phyloP scores from a whole-genome alignment of 2,888 invertebrate genomes.

The Euzophera pinguis region DNA sequence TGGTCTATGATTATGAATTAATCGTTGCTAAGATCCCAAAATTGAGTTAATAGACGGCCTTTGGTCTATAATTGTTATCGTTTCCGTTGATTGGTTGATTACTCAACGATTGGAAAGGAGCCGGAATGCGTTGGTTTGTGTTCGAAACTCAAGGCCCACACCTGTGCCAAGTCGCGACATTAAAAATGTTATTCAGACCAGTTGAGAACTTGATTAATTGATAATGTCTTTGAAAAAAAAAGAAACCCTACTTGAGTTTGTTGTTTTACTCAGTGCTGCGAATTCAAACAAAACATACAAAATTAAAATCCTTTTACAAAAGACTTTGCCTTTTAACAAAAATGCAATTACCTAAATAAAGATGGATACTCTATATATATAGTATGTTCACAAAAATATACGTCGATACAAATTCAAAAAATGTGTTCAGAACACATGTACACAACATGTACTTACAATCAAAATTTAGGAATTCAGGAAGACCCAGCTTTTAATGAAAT shows the following conservation, averaged over 20 bases:
- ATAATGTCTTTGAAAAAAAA: constrained; percentile 18
- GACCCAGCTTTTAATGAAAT: too few relatives aligned
- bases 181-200: constrained; percentile 43
- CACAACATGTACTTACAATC: too few relatives aligned
- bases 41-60: constrained; percentile 31
- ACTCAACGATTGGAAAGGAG: constrained; percentile 67
- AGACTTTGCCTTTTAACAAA: too few relatives aligned
- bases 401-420: too few relatives aligned
- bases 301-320: too few relatives aligned
- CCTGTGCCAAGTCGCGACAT: constrained; percentile 38
- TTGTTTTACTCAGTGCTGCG: not conserved
- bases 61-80: constrained; percentile 42
- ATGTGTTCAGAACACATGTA: too few relatives aligned
- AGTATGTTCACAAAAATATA: too few relatives aligned
- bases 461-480: too few relatives aligned
- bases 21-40: constrained; percentile 1
- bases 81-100: constrained; percentile 38
- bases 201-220: constrained; percentile 31
- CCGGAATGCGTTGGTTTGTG: constrained; percentile 52
- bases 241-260: too few relatives aligned
- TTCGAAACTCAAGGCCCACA: constrained; percentile 58
- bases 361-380: too few relatives aligned
- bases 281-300: too few relatives aligned
- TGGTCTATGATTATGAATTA: not conserved
- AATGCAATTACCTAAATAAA: too few relatives aligned